Evolutionary conservation across 2,113 vertebrate genomes (phyloP), one percentile per base, ranked within the genome.

Genomic region (Lanius ludovicianus): DNA sequence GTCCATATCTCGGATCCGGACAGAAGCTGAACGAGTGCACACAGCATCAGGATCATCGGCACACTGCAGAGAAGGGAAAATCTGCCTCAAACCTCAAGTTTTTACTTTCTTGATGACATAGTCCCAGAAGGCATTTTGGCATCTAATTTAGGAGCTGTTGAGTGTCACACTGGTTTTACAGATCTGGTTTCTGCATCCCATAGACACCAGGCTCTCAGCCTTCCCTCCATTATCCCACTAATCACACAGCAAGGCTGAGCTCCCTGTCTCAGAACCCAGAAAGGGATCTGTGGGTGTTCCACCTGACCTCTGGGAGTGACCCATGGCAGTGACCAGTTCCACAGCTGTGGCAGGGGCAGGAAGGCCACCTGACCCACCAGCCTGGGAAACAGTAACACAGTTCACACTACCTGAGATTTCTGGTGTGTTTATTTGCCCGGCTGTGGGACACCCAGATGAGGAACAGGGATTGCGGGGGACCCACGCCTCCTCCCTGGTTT

Each of bases 1-100:
- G 87, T 98, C 98, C 97, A 98, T 96, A 27, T 97, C 88, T 8
- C 84, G 95, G 92, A 99, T 98, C 41, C 97, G 98, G 68, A 99
- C 88, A 0, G 98, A 98, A 86, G 98, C 98, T 1, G 99, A 99
- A 77, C 98, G 98, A 47, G 99, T 99, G 91, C 99, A 99, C 68
- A 99, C 98, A 0, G 99, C 99, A 49, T 99, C 99, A 6, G 98
- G 98, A 95, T 99, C 99, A 65, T 99, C 99, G 4, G 99, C 99
- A 96, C 99, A 99, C 99, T 99, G 94, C n/a, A 91, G 30, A 84
- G 86, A 97, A 77, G 15, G 4, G 33, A 82, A 87, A 35, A 69
- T 6, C 56, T 55, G n/a, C 64, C 81, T 82, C 3, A 0, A 70
- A 81, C 35, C 17, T 60, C 57, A 55, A 21, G 53, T 20, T 94